A percentile compares a stretch with the other conserved stretches of the same genome.
Conservation (phyloP, 2,797 vertebrate species). For the Pitangus sulphuratus region DNA sequence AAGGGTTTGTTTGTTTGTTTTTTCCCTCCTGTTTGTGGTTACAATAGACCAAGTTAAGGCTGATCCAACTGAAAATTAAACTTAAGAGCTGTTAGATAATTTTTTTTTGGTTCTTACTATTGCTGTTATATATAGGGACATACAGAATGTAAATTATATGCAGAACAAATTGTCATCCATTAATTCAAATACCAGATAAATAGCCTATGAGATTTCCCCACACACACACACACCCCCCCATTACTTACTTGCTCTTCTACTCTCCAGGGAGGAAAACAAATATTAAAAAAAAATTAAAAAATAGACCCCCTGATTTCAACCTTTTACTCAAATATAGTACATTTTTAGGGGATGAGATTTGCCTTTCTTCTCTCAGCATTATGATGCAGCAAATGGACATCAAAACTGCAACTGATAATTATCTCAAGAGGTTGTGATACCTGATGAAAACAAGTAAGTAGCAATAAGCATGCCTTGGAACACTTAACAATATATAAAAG, state of each 20-base stretch:
- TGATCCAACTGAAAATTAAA: neutral
- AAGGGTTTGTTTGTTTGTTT: accelerated
- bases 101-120: neutral
- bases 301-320: neutral
- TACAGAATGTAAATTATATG: neutral
- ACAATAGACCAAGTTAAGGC: neutral
- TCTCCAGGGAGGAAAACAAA: neutral
- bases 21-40: neutral
- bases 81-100: neutral
- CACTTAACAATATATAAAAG: neutral
- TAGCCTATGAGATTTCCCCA: neutral
- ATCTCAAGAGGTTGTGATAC: neutral
- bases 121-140: neutral
- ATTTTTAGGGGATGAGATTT: neutral
- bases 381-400: neutral
- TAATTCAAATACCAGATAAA: neutral
- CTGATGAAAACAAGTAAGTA: neutral
- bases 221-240: too few relatives aligned
- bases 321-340: neutral
- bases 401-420: neutral
- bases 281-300: neutral
- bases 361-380: neutral
- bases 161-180: neutral
- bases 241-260: neutral
- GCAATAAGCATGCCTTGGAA: neutral